Percentiles rank a stretch among this genome's conserved stretches.
Conservation (phyloP, 2,113 vertebrate species). For the Oncorhynchus masou region DNA sequence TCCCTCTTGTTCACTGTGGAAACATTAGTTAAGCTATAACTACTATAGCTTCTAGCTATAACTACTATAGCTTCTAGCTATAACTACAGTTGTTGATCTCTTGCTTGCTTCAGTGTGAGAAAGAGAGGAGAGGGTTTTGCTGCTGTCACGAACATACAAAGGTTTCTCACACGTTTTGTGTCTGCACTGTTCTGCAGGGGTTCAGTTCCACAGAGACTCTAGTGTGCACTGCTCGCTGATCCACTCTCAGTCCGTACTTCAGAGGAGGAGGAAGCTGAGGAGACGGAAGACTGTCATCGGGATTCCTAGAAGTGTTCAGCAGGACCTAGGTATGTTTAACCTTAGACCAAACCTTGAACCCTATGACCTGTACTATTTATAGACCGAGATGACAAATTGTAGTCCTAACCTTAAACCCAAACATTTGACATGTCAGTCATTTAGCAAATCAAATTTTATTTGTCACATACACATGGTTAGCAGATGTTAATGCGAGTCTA, state of each 20-base stretch:
- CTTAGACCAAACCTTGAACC: neutral
- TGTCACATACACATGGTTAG: no score
- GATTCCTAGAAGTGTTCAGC: conserved; percentile 91
- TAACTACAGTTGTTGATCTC: no score
- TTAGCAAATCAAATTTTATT: no score
- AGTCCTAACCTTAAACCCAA: no score
- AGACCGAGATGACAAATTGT: no score
- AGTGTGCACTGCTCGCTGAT: conserved; percentile 97
- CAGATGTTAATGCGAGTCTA: no score
- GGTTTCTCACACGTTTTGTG: conserved; percentile 68
- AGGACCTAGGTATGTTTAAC: conserved; percentile 82
- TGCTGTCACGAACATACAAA: neutral
- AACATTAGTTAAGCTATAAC: neutral
- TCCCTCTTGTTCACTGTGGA: neutral
- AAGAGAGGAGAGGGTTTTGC: neutral
- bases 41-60: no score
- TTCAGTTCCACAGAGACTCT: conserved; percentile 98
- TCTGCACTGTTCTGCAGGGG: conserved; percentile 83
- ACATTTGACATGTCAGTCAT: no score
- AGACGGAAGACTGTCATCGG: conserved; percentile 94
- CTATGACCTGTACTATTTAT: no score
- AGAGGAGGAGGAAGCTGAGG: conserved; percentile 93
- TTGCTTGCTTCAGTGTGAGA: neutral
- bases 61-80: no score
- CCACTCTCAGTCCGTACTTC: conserved; percentile 96